Percentiles rank a stretch among this genome's conserved stretches.
phyloP scores from a whole-genome alignment of 2,113 vertebrate genomes.

The Pteropus alecto region DNA sequence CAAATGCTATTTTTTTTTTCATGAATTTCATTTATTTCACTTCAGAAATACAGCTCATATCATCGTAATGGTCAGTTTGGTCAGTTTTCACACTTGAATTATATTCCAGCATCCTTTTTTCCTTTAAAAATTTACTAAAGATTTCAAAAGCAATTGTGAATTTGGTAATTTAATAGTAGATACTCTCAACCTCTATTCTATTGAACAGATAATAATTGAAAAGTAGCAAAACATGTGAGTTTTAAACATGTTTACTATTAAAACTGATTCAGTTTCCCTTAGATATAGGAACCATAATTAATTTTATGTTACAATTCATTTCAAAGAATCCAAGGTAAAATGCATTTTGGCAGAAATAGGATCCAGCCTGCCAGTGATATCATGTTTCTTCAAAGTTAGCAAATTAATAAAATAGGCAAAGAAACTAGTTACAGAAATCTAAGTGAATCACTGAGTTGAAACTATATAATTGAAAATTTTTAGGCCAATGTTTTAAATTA shows the following conservation, averaged over 20 bases:
- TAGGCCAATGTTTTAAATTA: conserved; percentile 11
- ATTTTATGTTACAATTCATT: neutral
- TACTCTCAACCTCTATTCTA: conserved; percentile 44
- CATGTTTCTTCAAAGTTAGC: neutral
- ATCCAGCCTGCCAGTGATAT: neutral
- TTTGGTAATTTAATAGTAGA: neutral
- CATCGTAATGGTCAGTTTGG: neutral
- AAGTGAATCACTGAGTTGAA: conserved; percentile 3
- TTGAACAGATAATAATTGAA: neutral
- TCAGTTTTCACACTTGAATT: neutral
- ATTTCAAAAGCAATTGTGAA: conserved; percentile 27
- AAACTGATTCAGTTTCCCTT: neutral
- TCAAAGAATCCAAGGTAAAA: conserved; percentile 9
- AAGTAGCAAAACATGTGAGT: neutral
- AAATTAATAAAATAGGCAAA: conserved; percentile 51
- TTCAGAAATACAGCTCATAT: conserved; percentile 16
- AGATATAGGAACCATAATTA: neutral
- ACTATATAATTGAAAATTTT: conserved; percentile 36
- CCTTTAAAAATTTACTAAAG: neutral
- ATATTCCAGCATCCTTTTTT: conserved; percentile 8
- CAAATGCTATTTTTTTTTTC: neutral
- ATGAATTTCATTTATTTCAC: neutral
- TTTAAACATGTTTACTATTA: conserved; percentile 2
- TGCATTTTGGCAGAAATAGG: neutral
- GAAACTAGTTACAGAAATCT: neutral